phyloP scores from a whole-genome alignment of 2,797 vertebrate genomes.

The Acomys russatus region DNA sequence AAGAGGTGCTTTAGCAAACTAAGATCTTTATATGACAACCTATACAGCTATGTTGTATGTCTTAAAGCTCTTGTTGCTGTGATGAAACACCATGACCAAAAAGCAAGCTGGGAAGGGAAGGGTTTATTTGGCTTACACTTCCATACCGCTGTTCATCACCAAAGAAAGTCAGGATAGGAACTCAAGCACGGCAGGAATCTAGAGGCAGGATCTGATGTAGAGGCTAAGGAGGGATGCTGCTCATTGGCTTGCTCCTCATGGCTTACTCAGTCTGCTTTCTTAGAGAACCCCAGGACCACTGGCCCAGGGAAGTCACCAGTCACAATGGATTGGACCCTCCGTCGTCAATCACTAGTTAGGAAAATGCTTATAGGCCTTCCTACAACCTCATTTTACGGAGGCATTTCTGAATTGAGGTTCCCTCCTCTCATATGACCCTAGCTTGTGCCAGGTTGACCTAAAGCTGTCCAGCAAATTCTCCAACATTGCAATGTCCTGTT shows the following conservation, averaged over 20 bases:
- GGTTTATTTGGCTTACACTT: not conserved
- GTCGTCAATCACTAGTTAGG: not conserved
- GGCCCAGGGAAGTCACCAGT: not conserved
- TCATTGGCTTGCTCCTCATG: not conserved
- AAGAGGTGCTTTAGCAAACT: not conserved
- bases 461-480: not conserved
- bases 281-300: not conserved
- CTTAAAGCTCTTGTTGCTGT: not conserved
- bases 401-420: not conserved
- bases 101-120: not conserved
- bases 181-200: not conserved
- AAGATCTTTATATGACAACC: not conserved
- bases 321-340: not conserved
- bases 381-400: not conserved
- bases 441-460: not conserved
- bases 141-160: not conserved
- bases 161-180: not conserved
- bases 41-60: not conserved
- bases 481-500: not conserved
- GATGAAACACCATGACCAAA: not conserved
- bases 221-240: not conserved
- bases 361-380: not conserved
- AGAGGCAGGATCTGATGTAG: not conserved
- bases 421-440: not conserved
- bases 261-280: not conserved